Evolutionary conservation across 2,888 invertebrate species (phyloP), one percentile per base, ranked within the genome.

Genomic region (Electrophaes corylata): DNA sequence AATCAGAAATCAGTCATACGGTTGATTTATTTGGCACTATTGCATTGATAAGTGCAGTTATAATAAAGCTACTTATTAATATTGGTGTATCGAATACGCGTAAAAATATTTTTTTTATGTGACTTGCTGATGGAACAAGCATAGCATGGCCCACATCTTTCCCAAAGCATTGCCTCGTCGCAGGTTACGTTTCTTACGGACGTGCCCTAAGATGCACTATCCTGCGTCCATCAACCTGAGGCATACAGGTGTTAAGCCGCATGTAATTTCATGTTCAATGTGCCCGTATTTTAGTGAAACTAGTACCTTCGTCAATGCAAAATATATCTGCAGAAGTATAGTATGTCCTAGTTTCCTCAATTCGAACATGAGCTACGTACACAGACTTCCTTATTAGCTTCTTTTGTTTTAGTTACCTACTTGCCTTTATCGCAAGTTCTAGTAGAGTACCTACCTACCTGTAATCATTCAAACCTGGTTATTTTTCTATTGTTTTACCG

Each of bases 1-100:
- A 48, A 29, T 37, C 47, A 37, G 12, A 20, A n/a, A 19, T 3
- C 12, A 33, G 12, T 16, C 45, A 19, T 45, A 19, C 11, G 18
- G 8, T 29, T 10, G 18, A 46, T 46, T 46, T 33, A 19, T 46
- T 46, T 31, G 19, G 12, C 19, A 35, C 18, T 33, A 10, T 46
- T 46, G 26, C 26, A 29, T 29, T 29, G 10, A 29, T 10, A 23
- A 29, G 26, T 10, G n/a, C n/a, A 29, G 10, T 29, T 1, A 10
- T 29, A 29, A 29, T 29, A 29, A 29, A 29, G 0, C 10, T 10
- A 2, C 26, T 29, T 29, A 20, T 29, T 10, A 29, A 10, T 29
- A 10, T 10, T 29, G 26, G 26, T n/a, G n/a, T 29, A 29, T 10
- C 1, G 26, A 4, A 29, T 29, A 10, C 10, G 10, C 26, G 3